Percentiles rank a stretch among this genome's conserved stretches.
Conservation (phyloP, 2,888 invertebrate genomes). For the Poecilus cupreus region DNA sequence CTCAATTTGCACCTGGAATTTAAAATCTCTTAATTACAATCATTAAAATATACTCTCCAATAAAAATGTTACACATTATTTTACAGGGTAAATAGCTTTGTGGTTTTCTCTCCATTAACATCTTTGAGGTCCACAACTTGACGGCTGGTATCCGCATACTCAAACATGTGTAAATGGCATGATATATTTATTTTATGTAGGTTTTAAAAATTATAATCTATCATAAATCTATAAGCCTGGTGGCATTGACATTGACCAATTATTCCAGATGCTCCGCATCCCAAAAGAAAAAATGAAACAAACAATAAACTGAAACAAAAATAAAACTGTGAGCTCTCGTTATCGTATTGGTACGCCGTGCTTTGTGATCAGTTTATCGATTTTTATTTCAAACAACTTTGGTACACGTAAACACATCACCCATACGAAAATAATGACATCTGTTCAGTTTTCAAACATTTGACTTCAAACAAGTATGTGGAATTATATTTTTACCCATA, state of each 20-base stretch:
- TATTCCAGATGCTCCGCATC: conserved; percentile 13
- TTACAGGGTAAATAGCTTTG: no score
- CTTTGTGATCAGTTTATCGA: conserved; percentile 27
- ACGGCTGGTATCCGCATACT: no score
- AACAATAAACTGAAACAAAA: conserved; percentile 28
- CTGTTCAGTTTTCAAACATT: conserved; percentile 19
- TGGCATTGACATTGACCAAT: conserved; percentile 31
- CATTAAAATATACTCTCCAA: no score
- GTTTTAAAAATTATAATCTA: no score
- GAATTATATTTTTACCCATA: conserved; percentile 9
- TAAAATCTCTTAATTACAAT: no score
- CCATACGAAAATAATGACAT: conserved; percentile 41
- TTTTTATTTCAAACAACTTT: conserved; percentile 40
- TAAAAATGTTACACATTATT: no score
- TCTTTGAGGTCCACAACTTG: no score
- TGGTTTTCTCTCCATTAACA: no score
- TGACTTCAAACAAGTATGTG: conserved; percentile 30
- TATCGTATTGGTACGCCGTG: not conserved
- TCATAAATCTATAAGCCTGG: not conserved
- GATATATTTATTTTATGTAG: no score
- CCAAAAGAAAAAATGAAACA: conserved; percentile 27
- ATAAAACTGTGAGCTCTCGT: conserved; percentile 4
- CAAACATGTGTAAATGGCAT: no score
- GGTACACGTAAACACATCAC: conserved; percentile 13
- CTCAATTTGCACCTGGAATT: no score